Evolutionary conservation across 1,140 invertebrate species (phyloP).

Genomic region (Neodiprion virginianus): DNA sequence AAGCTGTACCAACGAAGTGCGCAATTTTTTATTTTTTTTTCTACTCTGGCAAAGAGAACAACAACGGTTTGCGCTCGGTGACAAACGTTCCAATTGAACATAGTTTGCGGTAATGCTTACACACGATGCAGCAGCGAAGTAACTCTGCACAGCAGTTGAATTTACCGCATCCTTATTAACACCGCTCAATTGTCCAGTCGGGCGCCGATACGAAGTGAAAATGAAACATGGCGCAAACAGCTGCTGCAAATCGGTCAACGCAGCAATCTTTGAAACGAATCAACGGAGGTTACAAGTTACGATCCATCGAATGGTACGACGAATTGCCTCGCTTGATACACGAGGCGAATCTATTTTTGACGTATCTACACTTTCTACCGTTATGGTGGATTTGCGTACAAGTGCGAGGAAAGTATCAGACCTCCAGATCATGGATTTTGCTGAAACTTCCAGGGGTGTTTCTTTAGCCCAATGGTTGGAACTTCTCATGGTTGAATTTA

Average conservation of each 20-base stretch:
- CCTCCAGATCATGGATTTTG: too few species aligned
- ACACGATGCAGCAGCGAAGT: too few species aligned
- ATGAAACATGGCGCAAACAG: background rate
- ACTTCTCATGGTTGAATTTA: too few species aligned
- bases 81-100: background rate
- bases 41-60: background rate
- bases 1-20: too few species aligned
- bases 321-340: too few species aligned
- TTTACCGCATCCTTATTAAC: conserved; percentile 5
- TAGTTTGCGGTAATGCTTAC: background rate
- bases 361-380: too few species aligned
- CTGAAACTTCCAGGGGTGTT: too few species aligned
- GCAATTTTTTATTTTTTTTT: too few species aligned
- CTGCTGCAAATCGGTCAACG: background rate
- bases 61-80: background rate
- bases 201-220: background rate
- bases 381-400: too few species aligned
- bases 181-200: background rate
- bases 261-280: background rate
- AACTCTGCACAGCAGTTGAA: background rate
- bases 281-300: background rate
- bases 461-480: too few species aligned
- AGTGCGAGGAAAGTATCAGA: too few species aligned
- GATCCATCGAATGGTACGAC: background rate
- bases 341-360: too few species aligned